Evolutionary conservation across 2,113 vertebrate genomes (phyloP).

Genomic region (Microtus pennsylvanicus): DNA sequence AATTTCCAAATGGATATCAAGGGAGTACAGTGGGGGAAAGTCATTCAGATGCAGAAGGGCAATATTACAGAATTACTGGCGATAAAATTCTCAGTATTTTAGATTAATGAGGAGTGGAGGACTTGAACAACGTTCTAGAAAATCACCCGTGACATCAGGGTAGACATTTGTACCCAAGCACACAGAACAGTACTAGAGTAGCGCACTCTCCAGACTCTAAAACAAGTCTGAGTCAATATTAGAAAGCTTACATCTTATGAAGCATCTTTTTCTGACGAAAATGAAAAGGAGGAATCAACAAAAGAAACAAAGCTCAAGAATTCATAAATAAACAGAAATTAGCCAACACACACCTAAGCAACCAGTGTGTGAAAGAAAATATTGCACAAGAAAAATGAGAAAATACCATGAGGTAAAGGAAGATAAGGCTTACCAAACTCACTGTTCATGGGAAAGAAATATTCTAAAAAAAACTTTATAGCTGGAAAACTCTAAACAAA

Average conservation of each 20-base stretch:
- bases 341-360: not conserved
- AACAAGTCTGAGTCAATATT: not conserved
- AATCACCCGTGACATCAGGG: not conserved
- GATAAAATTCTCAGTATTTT: not conserved
- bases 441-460: not conserved
- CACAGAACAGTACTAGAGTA: too few relatives aligned
- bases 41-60: not conserved
- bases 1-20: not conserved
- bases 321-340: not conserved
- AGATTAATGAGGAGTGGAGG: not conserved
- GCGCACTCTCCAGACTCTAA: not conserved
- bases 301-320: not conserved
- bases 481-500: not conserved
- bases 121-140: not conserved
- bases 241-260: not conserved
- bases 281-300: not conserved
- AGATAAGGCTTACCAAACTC: not conserved
- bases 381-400: not conserved
- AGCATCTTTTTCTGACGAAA: not conserved
- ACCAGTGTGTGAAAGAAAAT: not conserved
- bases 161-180: not conserved
- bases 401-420: not conserved
- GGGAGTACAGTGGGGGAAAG: not conserved
- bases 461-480: not conserved
- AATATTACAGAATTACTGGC: not conserved